A percentile compares a stretch with the other conserved stretches of the same genome.
phyloP scores from a whole-genome alignment of 1,140 invertebrate species.

The Rhopalosiphum padi region DNA sequence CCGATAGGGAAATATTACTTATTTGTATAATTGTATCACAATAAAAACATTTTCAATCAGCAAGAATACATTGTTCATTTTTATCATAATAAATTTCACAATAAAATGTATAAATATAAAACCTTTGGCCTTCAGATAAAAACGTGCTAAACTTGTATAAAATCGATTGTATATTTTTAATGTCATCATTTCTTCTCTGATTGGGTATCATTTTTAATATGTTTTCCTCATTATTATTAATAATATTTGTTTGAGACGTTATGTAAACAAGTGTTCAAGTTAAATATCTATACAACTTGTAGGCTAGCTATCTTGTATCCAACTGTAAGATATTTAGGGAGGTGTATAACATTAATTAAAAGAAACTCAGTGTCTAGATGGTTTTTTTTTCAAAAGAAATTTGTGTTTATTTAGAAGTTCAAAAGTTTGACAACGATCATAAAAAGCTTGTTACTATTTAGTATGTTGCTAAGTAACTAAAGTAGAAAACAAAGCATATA shows the following conservation, averaged over 20 bases:
- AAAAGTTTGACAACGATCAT: neutral
- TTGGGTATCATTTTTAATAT: neutral
- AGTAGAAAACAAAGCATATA: neutral
- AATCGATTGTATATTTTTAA: neutral
- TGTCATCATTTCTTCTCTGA: neutral
- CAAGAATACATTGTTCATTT: neutral
- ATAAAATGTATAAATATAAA: neutral
- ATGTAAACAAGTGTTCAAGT: neutral
- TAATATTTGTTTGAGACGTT: neutral
- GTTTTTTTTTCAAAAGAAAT: neutral
- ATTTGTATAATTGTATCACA: neutral
- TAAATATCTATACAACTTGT: neutral
- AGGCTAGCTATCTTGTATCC: neutral
- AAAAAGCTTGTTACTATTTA: neutral
- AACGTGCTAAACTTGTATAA: constrained; percentile 4
- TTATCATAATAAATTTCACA: neutral
- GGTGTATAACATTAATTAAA: neutral
- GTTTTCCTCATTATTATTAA: neutral
- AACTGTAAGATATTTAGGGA: neutral
- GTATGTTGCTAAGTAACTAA: neutral
- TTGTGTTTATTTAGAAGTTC: neutral
- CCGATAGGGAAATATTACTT: neutral
- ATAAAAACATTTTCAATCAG: neutral
- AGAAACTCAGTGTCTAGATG: neutral
- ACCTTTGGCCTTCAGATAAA: neutral